Evolutionary conservation across 1,140 invertebrate genomes (phyloP).

Genomic region (Aporrectodea caliginosa): DNA sequence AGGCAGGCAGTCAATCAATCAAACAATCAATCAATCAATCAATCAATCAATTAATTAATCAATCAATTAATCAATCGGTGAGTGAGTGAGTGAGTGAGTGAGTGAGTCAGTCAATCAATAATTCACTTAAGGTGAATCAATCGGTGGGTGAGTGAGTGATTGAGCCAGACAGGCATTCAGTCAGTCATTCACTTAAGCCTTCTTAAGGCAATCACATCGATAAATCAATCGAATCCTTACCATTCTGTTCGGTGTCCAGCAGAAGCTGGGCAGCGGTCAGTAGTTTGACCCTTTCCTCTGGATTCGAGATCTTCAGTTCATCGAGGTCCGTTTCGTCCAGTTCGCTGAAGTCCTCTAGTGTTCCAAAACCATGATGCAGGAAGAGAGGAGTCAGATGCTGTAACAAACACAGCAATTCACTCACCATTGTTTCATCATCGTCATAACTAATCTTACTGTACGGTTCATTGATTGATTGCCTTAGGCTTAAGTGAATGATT

Average conservation of each 20-base stretch:
- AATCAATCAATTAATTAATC: background rate
- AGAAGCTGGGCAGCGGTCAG: background rate
- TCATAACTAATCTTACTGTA: no score
- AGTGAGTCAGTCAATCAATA: background rate
- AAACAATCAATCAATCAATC: background rate
- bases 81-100: no score
- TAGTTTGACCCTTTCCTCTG: background rate
- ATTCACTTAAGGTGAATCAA: no score
- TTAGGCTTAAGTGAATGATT: no score
- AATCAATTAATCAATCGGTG: background rate
- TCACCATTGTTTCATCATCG: no score
- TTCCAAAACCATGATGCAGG: background rate
- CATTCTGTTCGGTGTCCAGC: background rate
- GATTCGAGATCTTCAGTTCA: background rate
- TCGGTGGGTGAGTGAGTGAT: no score
- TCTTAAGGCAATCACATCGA: no score
- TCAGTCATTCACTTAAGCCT: no score
- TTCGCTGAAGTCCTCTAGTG: background rate
- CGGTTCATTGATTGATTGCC: no score
- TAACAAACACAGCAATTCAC: background rate
- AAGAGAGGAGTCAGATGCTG: background rate
- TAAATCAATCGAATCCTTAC: no score
- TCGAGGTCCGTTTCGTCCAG: background rate
- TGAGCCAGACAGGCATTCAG: no score
- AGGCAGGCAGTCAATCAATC: background rate